Percentiles rank a stretch among this genome's conserved stretches.
Evolutionary conservation across 2,888 invertebrate species (phyloP).

Genomic region (Drosophila sordidapex): DNA sequence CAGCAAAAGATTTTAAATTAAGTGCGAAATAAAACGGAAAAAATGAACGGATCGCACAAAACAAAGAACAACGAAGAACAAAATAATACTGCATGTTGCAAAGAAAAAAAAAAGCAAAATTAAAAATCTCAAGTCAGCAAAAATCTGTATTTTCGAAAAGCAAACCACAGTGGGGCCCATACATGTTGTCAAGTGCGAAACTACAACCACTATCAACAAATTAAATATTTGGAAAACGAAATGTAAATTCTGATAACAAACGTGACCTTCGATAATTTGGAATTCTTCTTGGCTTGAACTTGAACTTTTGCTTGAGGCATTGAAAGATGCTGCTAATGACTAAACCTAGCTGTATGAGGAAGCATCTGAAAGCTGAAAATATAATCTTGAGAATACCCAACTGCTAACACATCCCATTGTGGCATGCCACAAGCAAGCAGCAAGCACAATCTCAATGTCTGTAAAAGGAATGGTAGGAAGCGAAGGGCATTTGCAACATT

Average conservation of each 20-base stretch:
- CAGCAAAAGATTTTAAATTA: conserved; percentile 63
- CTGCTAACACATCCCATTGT: conserved; percentile 16
- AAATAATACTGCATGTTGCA: conserved; percentile 7
- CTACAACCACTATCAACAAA: too few relatives aligned
- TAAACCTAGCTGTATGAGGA: neutral
- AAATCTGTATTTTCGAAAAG: neutral
- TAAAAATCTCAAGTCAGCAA: conserved; percentile 2
- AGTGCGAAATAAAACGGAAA: conserved; percentile 63
- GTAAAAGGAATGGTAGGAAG: neutral
- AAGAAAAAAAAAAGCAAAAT: neutral
- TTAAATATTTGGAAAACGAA: neutral
- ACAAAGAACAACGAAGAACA: conserved; percentile 16
- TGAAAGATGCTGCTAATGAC: neutral
- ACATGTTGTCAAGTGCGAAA: too few relatives aligned
- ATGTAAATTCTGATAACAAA: neutral
- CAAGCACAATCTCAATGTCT: conserved; percentile 19
- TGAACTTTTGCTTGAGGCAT: neutral
- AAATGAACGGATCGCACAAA: conserved; percentile 2
- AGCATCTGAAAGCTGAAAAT: neutral
- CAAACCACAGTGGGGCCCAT: conserved; percentile 4
- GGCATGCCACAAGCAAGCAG: conserved; percentile 3
- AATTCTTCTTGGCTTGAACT: neutral
- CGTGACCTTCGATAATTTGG: neutral
- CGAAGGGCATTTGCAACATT: conserved; percentile 35
- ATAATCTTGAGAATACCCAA: conserved; percentile 6